These are phyloP conservation scores for Lethenteron reissneri DNA, from an alignment of 2,113 vertebrate species.

Conservation along the genomic window DNA sequence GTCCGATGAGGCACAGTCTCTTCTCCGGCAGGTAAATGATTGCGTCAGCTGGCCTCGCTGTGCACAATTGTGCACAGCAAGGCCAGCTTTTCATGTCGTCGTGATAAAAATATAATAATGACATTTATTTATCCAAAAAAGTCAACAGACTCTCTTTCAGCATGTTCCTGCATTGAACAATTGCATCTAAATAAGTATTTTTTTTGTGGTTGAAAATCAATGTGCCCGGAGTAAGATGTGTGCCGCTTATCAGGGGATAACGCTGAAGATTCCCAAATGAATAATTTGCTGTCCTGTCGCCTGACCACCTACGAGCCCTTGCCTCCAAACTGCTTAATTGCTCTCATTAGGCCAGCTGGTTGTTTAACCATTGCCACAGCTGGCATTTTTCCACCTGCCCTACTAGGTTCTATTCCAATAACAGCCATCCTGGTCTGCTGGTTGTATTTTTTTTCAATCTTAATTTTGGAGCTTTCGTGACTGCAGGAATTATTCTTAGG, in stretches of 20 bases:
- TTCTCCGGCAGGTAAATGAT: slow-evolving; percentile 58
- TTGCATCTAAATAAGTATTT: not conserved
- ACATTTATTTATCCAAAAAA: not conserved
- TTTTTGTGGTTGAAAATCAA: not conserved
- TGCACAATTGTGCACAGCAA: not conserved
- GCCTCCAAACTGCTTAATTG: too few relatives aligned
- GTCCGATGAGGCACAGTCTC: slow-evolving; percentile 43
- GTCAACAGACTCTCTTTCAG: not conserved
- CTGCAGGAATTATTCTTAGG: too few relatives aligned
- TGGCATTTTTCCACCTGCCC: too few relatives aligned
- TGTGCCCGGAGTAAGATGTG: not conserved
- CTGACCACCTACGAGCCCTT: not conserved
- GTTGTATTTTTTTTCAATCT: too few relatives aligned
- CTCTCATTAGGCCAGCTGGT: too few relatives aligned
- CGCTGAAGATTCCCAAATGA: not conserved
- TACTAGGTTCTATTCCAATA: too few relatives aligned
- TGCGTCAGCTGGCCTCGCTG: not conserved
- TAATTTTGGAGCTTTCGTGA: too few relatives aligned
- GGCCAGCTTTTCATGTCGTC: not conserved
- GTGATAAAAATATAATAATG: not conserved
- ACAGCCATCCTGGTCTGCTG: too few relatives aligned
- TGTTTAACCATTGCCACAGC: too few relatives aligned
- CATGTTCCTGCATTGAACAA: not conserved
- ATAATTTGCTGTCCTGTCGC: not conserved
- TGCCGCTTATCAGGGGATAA: not conserved